These are phyloP conservation scores for Acanthopagrus latus DNA, from an alignment of 2,797 vertebrate genomes.

Conservation along the genomic window DNA sequence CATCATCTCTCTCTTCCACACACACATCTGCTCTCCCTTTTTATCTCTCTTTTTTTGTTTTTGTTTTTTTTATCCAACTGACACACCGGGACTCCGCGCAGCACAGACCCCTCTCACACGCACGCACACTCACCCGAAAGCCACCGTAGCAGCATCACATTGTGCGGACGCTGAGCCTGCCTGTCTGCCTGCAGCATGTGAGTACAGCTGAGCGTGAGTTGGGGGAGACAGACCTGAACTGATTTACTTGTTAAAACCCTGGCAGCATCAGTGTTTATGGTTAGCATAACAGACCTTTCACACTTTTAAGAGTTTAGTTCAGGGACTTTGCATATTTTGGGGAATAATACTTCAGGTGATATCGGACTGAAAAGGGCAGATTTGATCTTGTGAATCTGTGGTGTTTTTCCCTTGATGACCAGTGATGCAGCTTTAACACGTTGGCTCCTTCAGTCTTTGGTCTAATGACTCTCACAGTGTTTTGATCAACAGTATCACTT, in stretches of 20 bases:
- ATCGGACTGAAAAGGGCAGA: not conserved
- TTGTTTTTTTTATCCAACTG: constrained; percentile 23
- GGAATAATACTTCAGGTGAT: not conserved
- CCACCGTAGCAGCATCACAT: constrained; percentile 42
- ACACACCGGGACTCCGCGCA: constrained; percentile 48
- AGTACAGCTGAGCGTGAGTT: constrained; percentile 70
- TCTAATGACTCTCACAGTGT: constrained; percentile 21
- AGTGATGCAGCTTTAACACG: constrained; percentile 45
- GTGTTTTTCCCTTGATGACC: constrained; percentile 9
- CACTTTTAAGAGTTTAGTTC: not conserved
- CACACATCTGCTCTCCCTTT: constrained; percentile 31
- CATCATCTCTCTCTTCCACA: constrained; percentile 23
- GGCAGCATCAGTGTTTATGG: constrained; percentile 13
- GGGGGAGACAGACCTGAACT: constrained; percentile 23
- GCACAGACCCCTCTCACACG: constrained; percentile 34
- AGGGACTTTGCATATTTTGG: constrained; percentile 1
- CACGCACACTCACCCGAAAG: constrained; percentile 38
- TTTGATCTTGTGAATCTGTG: not conserved
- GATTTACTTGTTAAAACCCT: constrained; percentile 37
- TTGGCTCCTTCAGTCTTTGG: constrained; percentile 26
- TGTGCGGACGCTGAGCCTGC: constrained; percentile 55
- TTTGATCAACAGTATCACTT: constrained; percentile 7
- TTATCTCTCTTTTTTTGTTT: not conserved
- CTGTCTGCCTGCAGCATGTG: constrained; percentile 67
- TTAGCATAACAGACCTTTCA: not conserved